Conservation (phyloP, 1,140 invertebrate species). For the Polypedilum pembai region DNA sequence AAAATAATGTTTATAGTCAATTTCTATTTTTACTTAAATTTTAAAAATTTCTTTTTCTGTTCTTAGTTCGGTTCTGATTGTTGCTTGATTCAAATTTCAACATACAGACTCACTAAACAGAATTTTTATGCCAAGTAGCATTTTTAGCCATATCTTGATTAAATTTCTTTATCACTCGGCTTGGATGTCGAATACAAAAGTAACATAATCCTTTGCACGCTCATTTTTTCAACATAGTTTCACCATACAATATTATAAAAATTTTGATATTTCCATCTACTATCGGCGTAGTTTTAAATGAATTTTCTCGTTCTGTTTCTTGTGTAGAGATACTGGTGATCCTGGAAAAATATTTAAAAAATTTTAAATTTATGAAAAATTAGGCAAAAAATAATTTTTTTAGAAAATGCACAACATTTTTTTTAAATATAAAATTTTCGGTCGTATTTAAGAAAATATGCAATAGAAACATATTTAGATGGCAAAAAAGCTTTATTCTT, state of each 20-base stretch:
- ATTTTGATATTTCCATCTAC: not conserved
- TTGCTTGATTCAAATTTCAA: not conserved
- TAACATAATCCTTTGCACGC: conserved; percentile 11
- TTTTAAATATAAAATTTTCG: not conserved
- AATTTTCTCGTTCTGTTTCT: too few species aligned
- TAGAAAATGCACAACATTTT: conserved; percentile 20
- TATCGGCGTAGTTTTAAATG: too few species aligned
- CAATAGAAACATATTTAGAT: not conserved
- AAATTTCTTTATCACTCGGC: conserved; percentile 17
- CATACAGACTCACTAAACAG: not conserved
- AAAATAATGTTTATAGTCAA: not conserved
- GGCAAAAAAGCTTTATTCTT: not conserved
- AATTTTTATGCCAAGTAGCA: not conserved
- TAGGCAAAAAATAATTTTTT: not conserved
- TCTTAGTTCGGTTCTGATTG: not conserved
- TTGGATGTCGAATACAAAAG: not conserved
- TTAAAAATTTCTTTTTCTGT: not conserved
- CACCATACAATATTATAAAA: not conserved
- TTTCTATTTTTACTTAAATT: not conserved
- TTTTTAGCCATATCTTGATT: not conserved
- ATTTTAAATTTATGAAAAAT: not conserved
- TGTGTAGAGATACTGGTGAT: not conserved
- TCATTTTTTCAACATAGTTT: not conserved
- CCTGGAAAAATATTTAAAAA: not conserved
- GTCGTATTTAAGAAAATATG: not conserved